Conservation (phyloP, 2,797 vertebrate species). For the Lepus oiostolus region DNA sequence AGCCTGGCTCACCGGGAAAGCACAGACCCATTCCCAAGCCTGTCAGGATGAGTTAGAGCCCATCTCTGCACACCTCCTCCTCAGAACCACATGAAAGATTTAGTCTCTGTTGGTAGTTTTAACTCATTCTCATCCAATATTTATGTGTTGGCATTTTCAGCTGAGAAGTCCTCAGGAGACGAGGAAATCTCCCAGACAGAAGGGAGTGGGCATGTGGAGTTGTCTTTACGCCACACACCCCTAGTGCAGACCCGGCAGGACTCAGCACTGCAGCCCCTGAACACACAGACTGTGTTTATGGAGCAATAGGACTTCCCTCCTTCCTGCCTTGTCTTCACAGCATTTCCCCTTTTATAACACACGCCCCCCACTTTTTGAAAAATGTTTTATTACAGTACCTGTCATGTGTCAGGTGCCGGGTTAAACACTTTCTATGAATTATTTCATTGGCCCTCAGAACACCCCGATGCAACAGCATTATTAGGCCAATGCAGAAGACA, state of each 20-base stretch:
- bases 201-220: not conserved
- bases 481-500: not conserved
- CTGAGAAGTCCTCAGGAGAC: slow-evolving; percentile 5
- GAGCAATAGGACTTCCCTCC: not conserved
- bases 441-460: not conserved
- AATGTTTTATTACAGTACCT: not conserved
- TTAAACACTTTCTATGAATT: not conserved
- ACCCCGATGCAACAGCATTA: not conserved
- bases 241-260: not conserved
- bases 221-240: not conserved
- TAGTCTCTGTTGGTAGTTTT: not conserved
- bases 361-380: not conserved
- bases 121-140: slow-evolving; percentile 65
- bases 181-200: not conserved
- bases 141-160: slow-evolving; percentile 34
- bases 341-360: not conserved
- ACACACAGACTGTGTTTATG: rapidly evolving
- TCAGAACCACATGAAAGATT: not conserved
- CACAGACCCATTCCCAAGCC: not conserved
- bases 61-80: not conserved
- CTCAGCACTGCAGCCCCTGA: not conserved
- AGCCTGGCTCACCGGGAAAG: not conserved
- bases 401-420: not conserved
- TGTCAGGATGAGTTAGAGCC: not conserved
- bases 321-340: not conserved